phyloP scores from a whole-genome alignment of 2,113 vertebrate genomes.

The Podarcis cretensis region DNA sequence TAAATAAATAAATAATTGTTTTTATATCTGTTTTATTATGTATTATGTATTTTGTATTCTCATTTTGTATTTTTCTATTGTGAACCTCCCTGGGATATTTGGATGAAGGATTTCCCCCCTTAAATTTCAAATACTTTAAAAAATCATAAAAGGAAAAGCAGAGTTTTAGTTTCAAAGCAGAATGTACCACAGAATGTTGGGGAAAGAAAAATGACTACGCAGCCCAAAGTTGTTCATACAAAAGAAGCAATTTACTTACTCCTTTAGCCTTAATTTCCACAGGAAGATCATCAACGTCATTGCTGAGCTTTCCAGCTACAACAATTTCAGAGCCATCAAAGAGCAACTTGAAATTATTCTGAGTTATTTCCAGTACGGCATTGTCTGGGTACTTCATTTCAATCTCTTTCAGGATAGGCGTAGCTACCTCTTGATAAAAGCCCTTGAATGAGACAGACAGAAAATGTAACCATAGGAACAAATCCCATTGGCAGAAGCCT shows the following conservation, averaged over 20 bases:
- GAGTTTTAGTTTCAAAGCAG: no score
- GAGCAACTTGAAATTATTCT: slow-evolving; percentile 79
- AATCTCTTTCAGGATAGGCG: slow-evolving; percentile 82
- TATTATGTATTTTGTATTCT: no score
- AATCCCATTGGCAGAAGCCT: no score
- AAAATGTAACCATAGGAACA: not conserved
- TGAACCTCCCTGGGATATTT: no score
- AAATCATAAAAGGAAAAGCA: no score
- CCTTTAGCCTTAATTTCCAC: slow-evolving; percentile 81
- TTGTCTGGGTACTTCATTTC: slow-evolving; percentile 84
- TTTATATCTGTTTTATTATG: no score
- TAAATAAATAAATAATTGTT: no score
- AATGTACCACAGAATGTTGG: no score
- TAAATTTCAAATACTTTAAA: no score
- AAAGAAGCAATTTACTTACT: slow-evolving; percentile 74
- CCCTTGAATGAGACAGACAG: slow-evolving; percentile 70
- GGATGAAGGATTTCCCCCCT: no score
- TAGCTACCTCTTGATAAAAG: slow-evolving; percentile 91
- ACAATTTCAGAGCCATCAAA: slow-evolving; percentile 91
- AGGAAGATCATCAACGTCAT: slow-evolving; percentile 74
- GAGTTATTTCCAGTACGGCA: slow-evolving; percentile 78
- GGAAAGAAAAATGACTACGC: no score
- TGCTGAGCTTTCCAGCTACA: slow-evolving; percentile 83
- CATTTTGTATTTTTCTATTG: no score
- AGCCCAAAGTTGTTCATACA: not conserved